A percentile compares a stretch with the other conserved stretches of the same genome.
Conservation (phyloP, 2,797 vertebrate species). For the Cyprinella venusta region DNA sequence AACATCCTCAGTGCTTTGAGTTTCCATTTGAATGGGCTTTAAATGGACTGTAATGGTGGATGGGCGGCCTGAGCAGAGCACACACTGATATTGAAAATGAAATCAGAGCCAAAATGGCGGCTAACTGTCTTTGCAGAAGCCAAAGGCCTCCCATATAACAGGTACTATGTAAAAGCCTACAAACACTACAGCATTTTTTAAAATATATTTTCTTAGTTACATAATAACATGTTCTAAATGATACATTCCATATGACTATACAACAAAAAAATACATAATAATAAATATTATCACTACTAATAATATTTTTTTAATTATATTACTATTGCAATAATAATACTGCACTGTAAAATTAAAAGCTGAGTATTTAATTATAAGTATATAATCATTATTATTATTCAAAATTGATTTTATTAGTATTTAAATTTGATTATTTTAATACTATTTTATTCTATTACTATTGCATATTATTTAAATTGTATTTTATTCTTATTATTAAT, state of each 20-base stretch:
- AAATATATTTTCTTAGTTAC: background rate
- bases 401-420: background rate
- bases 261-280: too few relatives aligned
- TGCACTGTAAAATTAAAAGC: background rate
- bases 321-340: background rate
- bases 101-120: conserved; percentile 32
- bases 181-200: background rate
- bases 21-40: conserved; percentile 33
- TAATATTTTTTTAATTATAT: background rate
- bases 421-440: background rate
- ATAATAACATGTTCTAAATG: background rate
- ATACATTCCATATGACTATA: background rate
- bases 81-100: background rate
- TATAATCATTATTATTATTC: background rate
- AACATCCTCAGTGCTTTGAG: background rate
- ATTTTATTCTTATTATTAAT: background rate
- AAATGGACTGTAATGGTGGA: conserved; percentile 19
- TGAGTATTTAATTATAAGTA: background rate
- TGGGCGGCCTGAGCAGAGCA: background rate
- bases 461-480: background rate
- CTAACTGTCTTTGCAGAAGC: background rate
- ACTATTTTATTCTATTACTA: background rate
- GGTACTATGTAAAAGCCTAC: background rate
- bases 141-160: background rate
- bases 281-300: background rate